These are phyloP conservation scores for Bambusicola thoracicus DNA, from an alignment of 2,113 vertebrate genomes.

Conservation along the genomic window DNA sequence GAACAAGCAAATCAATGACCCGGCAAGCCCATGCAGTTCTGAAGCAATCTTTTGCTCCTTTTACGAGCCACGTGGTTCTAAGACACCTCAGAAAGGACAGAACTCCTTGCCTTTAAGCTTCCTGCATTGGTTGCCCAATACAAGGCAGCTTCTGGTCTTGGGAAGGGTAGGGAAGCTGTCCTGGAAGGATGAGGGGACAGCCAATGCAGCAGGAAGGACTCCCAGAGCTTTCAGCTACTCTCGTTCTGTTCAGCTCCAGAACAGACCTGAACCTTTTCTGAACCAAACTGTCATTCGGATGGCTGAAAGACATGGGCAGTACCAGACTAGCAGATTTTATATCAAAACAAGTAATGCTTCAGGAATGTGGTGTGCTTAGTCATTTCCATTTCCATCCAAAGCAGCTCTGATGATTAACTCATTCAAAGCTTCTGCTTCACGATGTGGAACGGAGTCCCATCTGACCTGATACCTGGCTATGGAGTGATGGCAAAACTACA, in stretches of 20 bases:
- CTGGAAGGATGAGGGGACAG: background rate
- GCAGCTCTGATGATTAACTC: slow-evolving; percentile 5
- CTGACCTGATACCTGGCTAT: background rate
- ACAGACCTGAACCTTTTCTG: background rate
- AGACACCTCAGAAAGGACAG: background rate
- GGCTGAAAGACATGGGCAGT: background rate
- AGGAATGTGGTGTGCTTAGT: slow-evolving; percentile 22
- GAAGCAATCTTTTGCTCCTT: slow-evolving; percentile 4
- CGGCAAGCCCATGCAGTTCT: background rate
- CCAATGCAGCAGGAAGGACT: background rate
- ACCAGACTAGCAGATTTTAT: background rate
- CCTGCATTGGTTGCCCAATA: background rate
- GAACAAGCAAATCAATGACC: background rate
- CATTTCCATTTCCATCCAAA: background rate
- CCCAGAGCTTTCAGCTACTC: background rate
- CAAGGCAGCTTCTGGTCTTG: background rate
- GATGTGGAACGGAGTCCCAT: background rate
- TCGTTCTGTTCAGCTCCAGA: background rate
- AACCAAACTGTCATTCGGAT: background rate
- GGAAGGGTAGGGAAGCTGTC: background rate
- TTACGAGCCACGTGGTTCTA: background rate
- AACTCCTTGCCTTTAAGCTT: background rate
- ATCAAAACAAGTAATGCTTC: slow-evolving; percentile 41
- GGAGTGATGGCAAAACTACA: background rate
- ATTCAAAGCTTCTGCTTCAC: background rate